These are phyloP conservation scores for Cotesia vestalis DNA, from an alignment of 1,140 invertebrate genomes.

Conservation along the genomic window DNA sequence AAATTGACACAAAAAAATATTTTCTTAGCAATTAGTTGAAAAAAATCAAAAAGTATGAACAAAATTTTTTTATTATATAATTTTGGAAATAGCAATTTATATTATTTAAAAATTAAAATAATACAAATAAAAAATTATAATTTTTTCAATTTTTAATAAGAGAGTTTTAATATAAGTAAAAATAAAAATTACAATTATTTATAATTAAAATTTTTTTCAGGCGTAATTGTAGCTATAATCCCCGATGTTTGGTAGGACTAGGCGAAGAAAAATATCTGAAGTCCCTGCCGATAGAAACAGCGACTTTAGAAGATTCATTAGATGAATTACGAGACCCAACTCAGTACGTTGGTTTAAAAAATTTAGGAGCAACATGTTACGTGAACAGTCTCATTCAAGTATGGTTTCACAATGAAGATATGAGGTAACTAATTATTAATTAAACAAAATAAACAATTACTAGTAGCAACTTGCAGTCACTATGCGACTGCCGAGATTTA, in stretches of 20 bases:
- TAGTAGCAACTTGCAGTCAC: no score
- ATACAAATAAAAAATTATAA: no score
- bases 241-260: conserved; percentile 72
- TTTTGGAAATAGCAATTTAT: no score
- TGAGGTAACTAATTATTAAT: conserved; percentile 61
- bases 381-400: conserved; percentile 79
- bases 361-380: conserved; percentile 80
- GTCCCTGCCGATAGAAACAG: conserved; percentile 56
- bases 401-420: conserved; percentile 76
- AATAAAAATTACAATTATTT: conserved; percentile 4
- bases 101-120: no score
- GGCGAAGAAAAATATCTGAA: conserved; percentile 69
- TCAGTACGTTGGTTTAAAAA: conserved; percentile 73
- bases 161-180: no score
- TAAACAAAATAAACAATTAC: no score
- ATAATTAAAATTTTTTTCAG: conserved; percentile 58
- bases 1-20: no score
- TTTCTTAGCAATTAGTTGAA: no score
- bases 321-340: conserved; percentile 64
- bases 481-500: no score
- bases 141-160: no score
- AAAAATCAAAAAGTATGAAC: no score
- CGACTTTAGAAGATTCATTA: conserved; percentile 67
- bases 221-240: conserved; percentile 74
- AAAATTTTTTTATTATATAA: no score